These are phyloP conservation scores for Pseudolycoriella hygida DNA, from an alignment of 2,888 invertebrate genomes.

Conservation along the genomic window DNA sequence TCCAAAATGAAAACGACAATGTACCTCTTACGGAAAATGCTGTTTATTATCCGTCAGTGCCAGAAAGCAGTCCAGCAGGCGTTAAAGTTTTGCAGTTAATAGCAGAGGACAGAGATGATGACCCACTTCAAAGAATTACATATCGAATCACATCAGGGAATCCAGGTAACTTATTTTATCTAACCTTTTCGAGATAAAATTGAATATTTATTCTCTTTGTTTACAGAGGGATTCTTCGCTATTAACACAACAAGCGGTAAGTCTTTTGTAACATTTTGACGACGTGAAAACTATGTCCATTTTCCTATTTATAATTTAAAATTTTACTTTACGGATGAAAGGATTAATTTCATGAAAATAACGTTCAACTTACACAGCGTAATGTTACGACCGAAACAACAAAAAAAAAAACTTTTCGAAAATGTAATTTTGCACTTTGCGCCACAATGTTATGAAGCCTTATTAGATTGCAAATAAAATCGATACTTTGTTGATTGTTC, in stretches of 20 bases:
- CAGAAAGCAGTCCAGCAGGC: slow-evolving; percentile 62
- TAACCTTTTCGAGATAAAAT: too few relatives aligned
- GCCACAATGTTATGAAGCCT: too few relatives aligned
- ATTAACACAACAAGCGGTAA: slow-evolving; percentile 72
- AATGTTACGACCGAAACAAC: too few relatives aligned
- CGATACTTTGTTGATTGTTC: not conserved
- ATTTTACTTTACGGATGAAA: too few relatives aligned
- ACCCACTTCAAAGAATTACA: slow-evolving; percentile 44
- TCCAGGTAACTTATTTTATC: slow-evolving; percentile 32
- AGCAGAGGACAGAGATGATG: slow-evolving; percentile 65
- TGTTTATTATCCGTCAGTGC: slow-evolving; percentile 63
- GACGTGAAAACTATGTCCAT: not conserved
- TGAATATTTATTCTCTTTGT: too few relatives aligned
- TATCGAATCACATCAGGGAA: slow-evolving; percentile 83
- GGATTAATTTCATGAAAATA: too few relatives aligned
- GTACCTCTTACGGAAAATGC: slow-evolving; percentile 76
- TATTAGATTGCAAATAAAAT: not conserved
- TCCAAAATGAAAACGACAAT: slow-evolving; percentile 90
- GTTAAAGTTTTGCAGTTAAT: slow-evolving; percentile 54
- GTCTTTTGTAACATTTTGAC: slow-evolving; percentile 12
- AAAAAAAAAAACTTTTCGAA: too few relatives aligned
- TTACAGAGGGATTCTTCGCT: slow-evolving; percentile 60
- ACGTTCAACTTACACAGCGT: too few relatives aligned
- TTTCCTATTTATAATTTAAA: too few relatives aligned
- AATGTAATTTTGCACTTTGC: too few relatives aligned